phyloP scores from a whole-genome alignment of 2,113 vertebrate species.

The Lagopus muta region DNA sequence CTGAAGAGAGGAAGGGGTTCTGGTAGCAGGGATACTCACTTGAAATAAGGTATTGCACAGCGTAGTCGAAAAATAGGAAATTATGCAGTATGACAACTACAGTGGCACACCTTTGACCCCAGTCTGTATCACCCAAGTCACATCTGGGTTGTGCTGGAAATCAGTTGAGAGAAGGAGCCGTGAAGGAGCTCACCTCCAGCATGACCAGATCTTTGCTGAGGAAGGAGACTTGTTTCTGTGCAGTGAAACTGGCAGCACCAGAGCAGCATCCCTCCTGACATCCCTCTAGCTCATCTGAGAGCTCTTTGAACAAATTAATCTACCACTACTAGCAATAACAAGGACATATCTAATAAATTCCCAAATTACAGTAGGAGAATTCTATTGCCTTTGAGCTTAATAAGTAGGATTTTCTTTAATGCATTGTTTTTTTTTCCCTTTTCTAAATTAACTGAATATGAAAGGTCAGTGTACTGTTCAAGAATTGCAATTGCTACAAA shows the following conservation, averaged over 20 bases:
- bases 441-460: not conserved
- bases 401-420: not conserved
- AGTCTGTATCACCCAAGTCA: not conserved
- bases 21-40: not conserved
- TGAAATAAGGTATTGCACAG: not conserved
- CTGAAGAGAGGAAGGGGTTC: not conserved
- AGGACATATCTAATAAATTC: not conserved
- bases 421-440: not conserved
- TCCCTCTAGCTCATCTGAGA: not conserved
- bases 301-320: not conserved
- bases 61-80: not conserved
- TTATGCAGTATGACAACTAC: not conserved
- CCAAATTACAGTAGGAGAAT: not conserved
- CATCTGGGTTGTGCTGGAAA: not conserved
- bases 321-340: not conserved
- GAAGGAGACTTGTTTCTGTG: not conserved
- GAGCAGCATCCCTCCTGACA: rapidly evolving
- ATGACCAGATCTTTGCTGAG: not conserved
- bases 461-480: not conserved
- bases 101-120: not conserved
- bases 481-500: not conserved
- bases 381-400: not conserved
- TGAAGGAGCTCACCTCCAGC: not conserved
- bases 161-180: not conserved
- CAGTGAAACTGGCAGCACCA: not conserved